These are phyloP conservation scores for Elysia crispata DNA, from an alignment of 2,888 invertebrate species.

Conservation along the genomic window DNA sequence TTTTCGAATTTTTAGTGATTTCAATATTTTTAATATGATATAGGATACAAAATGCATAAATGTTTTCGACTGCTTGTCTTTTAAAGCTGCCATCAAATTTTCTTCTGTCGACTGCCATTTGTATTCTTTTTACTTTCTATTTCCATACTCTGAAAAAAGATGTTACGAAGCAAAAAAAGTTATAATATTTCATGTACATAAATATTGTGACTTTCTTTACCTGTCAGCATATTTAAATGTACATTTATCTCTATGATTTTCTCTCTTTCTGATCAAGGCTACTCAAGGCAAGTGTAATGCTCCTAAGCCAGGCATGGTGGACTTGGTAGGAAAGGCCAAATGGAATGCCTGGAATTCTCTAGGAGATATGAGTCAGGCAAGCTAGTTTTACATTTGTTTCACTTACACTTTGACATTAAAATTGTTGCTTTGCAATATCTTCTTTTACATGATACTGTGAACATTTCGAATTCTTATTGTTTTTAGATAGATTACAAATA, in stretches of 20 bases:
- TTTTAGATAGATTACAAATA: not conserved
- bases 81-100: no score
- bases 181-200: no score
- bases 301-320: slow-evolving; percentile 80
- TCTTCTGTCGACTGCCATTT: no score
- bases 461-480: not conserved
- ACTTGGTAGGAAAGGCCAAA: slow-evolving; percentile 81
- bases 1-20: no score
- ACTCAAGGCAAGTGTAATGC: slow-evolving; percentile 79
- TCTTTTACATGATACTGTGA: not conserved
- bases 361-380: slow-evolving; percentile 78
- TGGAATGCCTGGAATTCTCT: slow-evolving; percentile 81
- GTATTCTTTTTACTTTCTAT: no score
- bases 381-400: not conserved
- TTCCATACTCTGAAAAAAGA: no score
- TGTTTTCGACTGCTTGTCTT: no score
- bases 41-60: no score
- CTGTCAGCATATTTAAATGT: not conserved
- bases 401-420: not conserved
- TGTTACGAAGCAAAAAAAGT: no score
- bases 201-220: no score
- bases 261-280: slow-evolving; percentile 64
- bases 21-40: no score
- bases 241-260: slow-evolving; percentile 3
- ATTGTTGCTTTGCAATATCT: not conserved